Conservation (phyloP, 2,797 vertebrate genomes). For the Trichosurus vulpecula region DNA sequence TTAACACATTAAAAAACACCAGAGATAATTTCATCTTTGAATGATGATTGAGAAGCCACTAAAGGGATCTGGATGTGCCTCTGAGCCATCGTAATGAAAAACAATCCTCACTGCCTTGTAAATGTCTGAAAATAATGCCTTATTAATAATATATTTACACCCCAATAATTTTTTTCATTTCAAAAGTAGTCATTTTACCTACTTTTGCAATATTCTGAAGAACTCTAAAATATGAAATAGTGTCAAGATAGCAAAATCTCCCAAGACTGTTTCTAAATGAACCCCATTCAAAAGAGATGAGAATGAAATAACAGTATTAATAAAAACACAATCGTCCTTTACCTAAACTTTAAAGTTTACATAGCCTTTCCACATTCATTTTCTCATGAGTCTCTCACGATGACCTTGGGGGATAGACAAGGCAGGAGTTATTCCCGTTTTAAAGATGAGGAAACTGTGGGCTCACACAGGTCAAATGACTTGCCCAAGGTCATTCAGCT, state of each 20-base stretch:
- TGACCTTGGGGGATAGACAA: neutral
- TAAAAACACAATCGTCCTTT: neutral
- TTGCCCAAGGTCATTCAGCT: neutral
- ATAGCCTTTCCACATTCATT: neutral
- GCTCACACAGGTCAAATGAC: neutral
- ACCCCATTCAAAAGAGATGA: neutral
- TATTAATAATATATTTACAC: neutral
- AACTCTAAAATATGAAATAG: neutral
- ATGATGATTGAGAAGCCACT: neutral
- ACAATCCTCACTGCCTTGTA: neutral
- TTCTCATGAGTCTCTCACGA: neutral
- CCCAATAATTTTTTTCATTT: neutral
- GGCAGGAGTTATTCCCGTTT: neutral
- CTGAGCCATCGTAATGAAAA: neutral
- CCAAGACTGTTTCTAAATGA: neutral
- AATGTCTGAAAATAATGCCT: neutral
- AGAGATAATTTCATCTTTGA: neutral
- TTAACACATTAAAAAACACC: neutral
- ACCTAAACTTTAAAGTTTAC: neutral
- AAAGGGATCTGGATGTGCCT: neutral
- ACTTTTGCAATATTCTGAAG: neutral
- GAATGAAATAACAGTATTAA: neutral
- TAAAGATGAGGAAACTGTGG: neutral
- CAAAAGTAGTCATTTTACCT: neutral
- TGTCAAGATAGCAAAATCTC: neutral